Evolutionary conservation across 2,797 vertebrate species (phyloP).

Genomic region (Phalanger gymnotis): DNA sequence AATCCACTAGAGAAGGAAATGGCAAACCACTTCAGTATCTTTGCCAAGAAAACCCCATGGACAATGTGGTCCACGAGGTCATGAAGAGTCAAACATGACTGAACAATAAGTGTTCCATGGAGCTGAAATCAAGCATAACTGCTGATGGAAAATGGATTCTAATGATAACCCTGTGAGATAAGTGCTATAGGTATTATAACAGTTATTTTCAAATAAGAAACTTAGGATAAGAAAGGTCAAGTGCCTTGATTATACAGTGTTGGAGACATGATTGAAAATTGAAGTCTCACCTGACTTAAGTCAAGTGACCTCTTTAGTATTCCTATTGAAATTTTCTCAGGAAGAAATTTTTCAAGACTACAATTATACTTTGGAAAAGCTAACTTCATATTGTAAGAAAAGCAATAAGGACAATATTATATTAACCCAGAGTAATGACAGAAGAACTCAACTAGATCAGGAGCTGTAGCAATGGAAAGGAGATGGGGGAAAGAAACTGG

Average conservation of each 20-base stretch:
- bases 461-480: background rate
- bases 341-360: background rate
- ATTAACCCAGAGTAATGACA: conserved; percentile 17
- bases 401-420: background rate
- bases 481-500: background rate
- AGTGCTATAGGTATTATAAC: background rate
- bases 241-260: background rate
- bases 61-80: background rate
- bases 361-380: background rate
- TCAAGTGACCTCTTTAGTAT: background rate
- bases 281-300: background rate
- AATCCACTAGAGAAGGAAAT: background rate
- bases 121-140: background rate
- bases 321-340: background rate
- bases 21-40: background rate
- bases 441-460: conserved; percentile 19
- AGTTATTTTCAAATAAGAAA: background rate
- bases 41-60: background rate
- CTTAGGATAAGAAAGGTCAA: background rate
- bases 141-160: background rate
- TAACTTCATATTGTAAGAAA: background rate
- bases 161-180: background rate
- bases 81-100: background rate
- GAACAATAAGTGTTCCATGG: background rate
- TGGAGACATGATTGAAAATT: background rate